These are phyloP conservation scores for Ganaspis sp. DNA, from an alignment of 1,140 invertebrate species.

Conservation along the genomic window DNA sequence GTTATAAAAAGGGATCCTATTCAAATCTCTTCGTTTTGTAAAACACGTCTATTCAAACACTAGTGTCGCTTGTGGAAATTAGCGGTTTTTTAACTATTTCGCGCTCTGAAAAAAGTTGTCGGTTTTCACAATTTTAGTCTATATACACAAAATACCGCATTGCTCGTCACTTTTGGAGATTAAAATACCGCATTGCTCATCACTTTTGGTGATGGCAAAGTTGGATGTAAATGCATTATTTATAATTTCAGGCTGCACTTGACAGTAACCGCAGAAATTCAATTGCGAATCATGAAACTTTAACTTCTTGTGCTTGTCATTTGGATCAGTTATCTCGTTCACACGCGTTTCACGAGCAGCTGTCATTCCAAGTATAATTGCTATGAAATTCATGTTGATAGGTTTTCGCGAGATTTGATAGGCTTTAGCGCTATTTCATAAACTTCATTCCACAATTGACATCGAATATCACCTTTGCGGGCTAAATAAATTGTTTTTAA, in stretches of 20 bases:
- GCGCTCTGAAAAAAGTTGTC: too few relatives aligned
- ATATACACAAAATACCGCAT: constrained; percentile 44
- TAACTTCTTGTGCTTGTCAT: constrained; percentile 17
- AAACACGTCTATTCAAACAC: too few relatives aligned
- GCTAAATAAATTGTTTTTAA: too few relatives aligned
- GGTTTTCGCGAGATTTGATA: constrained; percentile 14
- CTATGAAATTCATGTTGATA: constrained; percentile 25
- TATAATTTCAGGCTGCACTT: constrained; percentile 15
- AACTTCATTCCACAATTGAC: background rate
- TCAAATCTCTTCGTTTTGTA: constrained; percentile 54
- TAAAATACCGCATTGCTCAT: background rate
- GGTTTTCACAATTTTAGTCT: too few relatives aligned
- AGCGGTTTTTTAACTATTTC: too few relatives aligned
- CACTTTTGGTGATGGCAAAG: too few relatives aligned
- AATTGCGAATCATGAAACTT: background rate
- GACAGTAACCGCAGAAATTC: background rate
- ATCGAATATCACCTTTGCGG: background rate
- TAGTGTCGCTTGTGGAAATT: constrained; percentile 44
- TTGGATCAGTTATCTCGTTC: constrained; percentile 10
- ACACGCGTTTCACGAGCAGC: background rate
- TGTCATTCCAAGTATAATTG: constrained; percentile 3
- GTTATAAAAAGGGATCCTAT: constrained; percentile 53
- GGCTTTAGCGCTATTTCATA: background rate
- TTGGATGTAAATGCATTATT: background rate
- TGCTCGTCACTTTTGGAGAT: too few relatives aligned